Evolutionary conservation across 2,113 vertebrate species (phyloP).

Genomic region (Rynchops niger): DNA sequence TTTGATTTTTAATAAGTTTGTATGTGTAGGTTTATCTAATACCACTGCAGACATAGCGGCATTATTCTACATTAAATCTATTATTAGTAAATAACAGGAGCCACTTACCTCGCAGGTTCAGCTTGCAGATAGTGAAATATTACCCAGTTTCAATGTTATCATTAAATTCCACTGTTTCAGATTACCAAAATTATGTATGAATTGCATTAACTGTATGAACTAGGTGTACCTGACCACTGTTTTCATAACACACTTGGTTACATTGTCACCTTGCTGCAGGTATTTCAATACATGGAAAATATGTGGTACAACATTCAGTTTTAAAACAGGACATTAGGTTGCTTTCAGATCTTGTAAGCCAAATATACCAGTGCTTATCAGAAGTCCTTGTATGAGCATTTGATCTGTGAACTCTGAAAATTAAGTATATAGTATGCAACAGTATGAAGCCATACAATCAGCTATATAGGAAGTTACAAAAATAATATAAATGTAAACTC

Average conservation of each 20-base stretch:
- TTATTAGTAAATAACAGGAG: background rate
- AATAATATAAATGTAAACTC: background rate
- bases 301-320: background rate
- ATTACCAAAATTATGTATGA: background rate
- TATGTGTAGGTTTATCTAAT: background rate
- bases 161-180: background rate
- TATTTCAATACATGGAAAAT: background rate
- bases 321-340: background rate
- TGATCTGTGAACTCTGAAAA: background rate
- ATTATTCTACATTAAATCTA: background rate
- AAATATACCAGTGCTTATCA: background rate
- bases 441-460: background rate
- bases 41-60: background rate
- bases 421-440: background rate
- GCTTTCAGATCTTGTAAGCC: background rate
- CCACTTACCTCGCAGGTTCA: background rate
- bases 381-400: background rate
- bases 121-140: background rate
- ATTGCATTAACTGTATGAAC: background rate
- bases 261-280: background rate
- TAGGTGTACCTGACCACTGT: background rate
- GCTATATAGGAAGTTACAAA: background rate
- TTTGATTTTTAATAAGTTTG: constrained; percentile 3
- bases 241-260: background rate
- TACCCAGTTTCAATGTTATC: background rate